Evolutionary conservation across 2,113 vertebrate species (phyloP), one percentile per base, ranked within the genome.

Genomic region (Capreolus pygargus): DNA sequence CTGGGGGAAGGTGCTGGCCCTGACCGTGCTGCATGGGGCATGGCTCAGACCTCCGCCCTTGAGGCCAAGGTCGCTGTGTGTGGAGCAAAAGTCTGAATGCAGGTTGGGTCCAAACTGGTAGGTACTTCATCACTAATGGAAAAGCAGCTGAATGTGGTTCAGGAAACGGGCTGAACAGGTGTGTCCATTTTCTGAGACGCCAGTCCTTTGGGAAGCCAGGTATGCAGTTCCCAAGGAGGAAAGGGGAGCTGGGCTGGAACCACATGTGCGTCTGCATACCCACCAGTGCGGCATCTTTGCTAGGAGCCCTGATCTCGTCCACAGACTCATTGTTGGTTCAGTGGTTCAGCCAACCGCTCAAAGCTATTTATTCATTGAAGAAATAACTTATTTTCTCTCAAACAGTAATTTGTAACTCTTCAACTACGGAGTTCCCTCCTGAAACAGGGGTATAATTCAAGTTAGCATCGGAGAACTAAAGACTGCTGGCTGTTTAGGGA

Each of bases 351-450:
- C 79, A 61, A n/a, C 47, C 9, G 36, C 64, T 90, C 82, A 93
- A 47, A 94, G 74, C 60, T 84, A 55, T 95, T 97, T 94, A 70
- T 74, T 97, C 45, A 23, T 17, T 28, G 81, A 90, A 92, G 86
- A 95, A 87, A 50, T 93, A 78, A 85, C 81, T 93, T 93, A 57
- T 47, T 94, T 88, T 76, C 47, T 16, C 58, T 95, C 57, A 30
- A 12, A 43, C 21, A 13, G 47, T 60, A 43, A 30, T 61, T 82
- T 61, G 14, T 33, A 9, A 54, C 10, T 54, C 47, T 79, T 55
- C 25, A 36, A 14, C 78, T 89, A 10, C 27, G 2, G 27, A 45
- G 61, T 52, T 54, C 27, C 30, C 54, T 74, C 30, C 57, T 36
- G 84, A 96, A 89, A 86, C 17, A 15, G 4, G 14, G 39, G 8